These are phyloP conservation scores for Poeciliopsis gracilis DNA, from an alignment of 2,797 vertebrate species.

Conservation along the genomic window DNA sequence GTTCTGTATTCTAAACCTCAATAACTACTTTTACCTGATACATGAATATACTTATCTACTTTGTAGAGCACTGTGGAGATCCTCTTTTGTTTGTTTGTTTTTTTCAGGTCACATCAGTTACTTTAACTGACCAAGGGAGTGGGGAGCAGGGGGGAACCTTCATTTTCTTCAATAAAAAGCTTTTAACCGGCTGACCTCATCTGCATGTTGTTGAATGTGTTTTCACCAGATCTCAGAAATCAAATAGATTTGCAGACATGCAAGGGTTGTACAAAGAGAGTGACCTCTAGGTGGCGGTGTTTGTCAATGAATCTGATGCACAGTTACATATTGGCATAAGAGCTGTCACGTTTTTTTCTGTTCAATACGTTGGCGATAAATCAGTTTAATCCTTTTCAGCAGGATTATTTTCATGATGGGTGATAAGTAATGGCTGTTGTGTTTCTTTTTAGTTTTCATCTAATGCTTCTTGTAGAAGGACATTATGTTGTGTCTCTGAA, in stretches of 20 bases:
- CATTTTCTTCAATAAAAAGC: constrained; percentile 61
- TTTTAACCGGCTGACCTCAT: constrained; percentile 51
- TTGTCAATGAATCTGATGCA: constrained; percentile 38
- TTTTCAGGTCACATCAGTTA: constrained; percentile 37
- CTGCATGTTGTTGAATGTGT: constrained; percentile 43
- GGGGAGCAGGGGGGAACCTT: not conserved
- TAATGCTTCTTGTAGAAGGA: not conserved
- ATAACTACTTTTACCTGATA: constrained; percentile 43
- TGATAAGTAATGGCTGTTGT: not conserved
- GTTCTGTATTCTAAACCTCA: constrained; percentile 53
- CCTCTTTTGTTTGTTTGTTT: constrained; percentile 16
- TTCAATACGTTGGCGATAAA: not conserved
- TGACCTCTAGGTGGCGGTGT: constrained; percentile 74
- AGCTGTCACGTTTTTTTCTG: not conserved
- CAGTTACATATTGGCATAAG: too few relatives aligned
- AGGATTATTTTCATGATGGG: not conserved
- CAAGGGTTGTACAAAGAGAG: not conserved
- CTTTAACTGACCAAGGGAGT: constrained; percentile 7
- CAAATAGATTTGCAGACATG: constrained; percentile 2
- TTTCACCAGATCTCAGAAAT: constrained; percentile 20
- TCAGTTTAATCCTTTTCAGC: not conserved
- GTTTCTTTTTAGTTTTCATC: not conserved
- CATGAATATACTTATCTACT: constrained; percentile 49
- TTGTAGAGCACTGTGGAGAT: constrained; percentile 71
- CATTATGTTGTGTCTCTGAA: not conserved